These are phyloP conservation scores for Craterocephalus amniculus DNA, from an alignment of 2,797 vertebrate genomes.

Conservation along the genomic window DNA sequence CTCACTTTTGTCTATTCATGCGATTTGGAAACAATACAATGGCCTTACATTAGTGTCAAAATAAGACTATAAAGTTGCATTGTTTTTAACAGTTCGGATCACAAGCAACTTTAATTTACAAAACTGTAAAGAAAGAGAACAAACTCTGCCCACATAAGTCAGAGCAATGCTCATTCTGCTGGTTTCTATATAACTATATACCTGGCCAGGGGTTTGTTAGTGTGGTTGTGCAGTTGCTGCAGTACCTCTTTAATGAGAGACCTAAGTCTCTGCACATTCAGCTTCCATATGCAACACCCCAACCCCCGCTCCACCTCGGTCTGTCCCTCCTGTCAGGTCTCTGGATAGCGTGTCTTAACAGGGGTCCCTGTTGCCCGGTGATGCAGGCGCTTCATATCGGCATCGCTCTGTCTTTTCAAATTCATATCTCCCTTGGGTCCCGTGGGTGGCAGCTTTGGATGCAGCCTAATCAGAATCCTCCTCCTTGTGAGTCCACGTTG, in stretches of 20 bases:
- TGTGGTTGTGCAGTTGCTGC: conserved; percentile 18
- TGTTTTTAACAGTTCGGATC: conserved; percentile 4
- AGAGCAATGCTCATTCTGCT: too few relatives aligned
- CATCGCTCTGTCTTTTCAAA: conserved; percentile 66
- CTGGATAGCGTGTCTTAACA: conserved; percentile 59
- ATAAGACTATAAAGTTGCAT: background rate
- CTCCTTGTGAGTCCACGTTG: conserved; percentile 50
- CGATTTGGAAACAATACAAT: background rate
- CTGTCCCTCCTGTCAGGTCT: conserved; percentile 49
- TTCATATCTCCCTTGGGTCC: conserved; percentile 71
- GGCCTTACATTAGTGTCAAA: background rate
- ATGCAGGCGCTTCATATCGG: conserved; percentile 59
- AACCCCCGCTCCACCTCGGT: background rate
- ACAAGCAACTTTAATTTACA: background rate
- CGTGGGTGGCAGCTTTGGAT: conserved; percentile 73
- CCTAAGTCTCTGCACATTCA: conserved; percentile 45
- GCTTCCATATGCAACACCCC: conserved; percentile 26
- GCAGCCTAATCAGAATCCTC: conserved; percentile 73
- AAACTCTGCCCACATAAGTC: too few relatives aligned
- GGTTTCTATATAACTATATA: conserved; percentile 19
- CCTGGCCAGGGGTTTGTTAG: conserved; percentile 3
- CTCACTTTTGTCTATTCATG: too few relatives aligned
- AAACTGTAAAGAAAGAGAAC: too few relatives aligned
- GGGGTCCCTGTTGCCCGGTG: conserved; percentile 58
- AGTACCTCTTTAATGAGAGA: conserved; percentile 56